A percentile compares a stretch with the other conserved stretches of the same genome.
Evolutionary conservation across 2,113 vertebrate species (phyloP).

Genomic region (Marmota monax): DNA sequence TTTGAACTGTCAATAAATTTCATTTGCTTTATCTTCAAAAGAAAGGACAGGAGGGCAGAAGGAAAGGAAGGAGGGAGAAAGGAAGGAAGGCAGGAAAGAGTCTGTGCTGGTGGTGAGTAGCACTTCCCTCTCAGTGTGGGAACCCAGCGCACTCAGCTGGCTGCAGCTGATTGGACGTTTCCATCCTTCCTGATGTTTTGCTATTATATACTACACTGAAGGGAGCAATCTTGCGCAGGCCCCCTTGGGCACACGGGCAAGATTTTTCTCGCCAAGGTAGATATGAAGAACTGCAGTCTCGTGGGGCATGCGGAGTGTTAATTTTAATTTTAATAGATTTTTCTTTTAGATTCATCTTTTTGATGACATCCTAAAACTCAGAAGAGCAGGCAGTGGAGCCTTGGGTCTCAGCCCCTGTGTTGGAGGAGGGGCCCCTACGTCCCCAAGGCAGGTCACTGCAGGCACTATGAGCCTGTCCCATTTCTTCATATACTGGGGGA

Average conservation of each 20-base stretch:
- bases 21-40: background rate
- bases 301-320: background rate
- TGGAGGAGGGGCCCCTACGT: background rate
- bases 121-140: background rate
- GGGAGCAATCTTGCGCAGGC: background rate
- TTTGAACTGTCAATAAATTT: background rate
- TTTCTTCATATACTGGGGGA: background rate
- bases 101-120: too few relatives aligned
- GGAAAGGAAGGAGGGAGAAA: accelerated
- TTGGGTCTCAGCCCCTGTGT: background rate
- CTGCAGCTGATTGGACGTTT: background rate
- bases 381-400: background rate
- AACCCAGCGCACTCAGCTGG: background rate
- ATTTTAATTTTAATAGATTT: conserved; percentile 51
- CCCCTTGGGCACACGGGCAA: background rate
- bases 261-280: background rate
- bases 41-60: too few relatives aligned
- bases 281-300: background rate
- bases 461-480: background rate
- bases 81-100: accelerated
- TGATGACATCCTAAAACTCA: conserved; percentile 18
- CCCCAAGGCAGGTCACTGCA: background rate
- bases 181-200: accelerated
- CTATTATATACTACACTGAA: background rate
- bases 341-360: conserved; percentile 26